These are phyloP conservation scores for Macrosiphum euphorbiae DNA, from an alignment of 2,888 invertebrate genomes.

Conservation along the genomic window DNA sequence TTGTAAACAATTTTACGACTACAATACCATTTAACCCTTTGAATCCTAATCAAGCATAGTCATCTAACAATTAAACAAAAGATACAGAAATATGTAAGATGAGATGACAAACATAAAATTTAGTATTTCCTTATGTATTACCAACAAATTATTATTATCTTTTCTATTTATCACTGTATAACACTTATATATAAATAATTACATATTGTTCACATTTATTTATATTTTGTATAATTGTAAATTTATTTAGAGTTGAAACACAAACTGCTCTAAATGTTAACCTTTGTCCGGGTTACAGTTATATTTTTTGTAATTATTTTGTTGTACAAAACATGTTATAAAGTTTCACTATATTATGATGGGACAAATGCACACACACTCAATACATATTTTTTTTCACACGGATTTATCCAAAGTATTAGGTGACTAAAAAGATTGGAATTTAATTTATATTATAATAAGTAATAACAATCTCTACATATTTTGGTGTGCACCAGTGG, in stretches of 20 bases:
- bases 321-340: not conserved
- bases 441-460: too few species aligned
- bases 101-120: conserved; percentile 11
- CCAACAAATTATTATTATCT: not conserved
- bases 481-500: not conserved
- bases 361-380: not conserved
- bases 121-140: not conserved
- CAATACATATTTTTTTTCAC: not conserved
- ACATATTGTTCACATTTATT: not conserved
- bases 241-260: not conserved
- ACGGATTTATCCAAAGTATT: not conserved
- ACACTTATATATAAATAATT: not conserved
- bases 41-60: not conserved
- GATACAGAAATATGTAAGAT: not conserved
- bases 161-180: not conserved
- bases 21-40: not conserved
- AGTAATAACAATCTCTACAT: not conserved
- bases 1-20: not conserved
- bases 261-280: not conserved
- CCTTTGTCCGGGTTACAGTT: not conserved
- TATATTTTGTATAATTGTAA: not conserved
- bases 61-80: not conserved
- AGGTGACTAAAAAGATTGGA: not conserved
- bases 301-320: not conserved
- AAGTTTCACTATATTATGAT: not conserved